These are phyloP conservation scores for Drosophila varians DNA, from an alignment of 1,140 invertebrate genomes.

Conservation along the genomic window DNA sequence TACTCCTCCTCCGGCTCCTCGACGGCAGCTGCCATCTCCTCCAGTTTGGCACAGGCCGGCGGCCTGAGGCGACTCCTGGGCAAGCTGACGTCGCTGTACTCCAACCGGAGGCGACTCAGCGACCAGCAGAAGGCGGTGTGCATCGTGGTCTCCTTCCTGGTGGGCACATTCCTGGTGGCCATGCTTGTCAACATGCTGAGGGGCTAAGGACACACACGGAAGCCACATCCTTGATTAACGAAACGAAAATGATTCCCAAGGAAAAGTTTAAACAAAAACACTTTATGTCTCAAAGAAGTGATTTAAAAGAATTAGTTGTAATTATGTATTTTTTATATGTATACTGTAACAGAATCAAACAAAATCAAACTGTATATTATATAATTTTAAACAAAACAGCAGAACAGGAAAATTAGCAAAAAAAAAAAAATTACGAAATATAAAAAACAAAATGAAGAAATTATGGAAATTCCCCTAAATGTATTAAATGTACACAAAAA, in stretches of 20 bases:
- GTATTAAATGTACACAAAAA: constrained; percentile 46
- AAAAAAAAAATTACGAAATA: constrained; percentile 18
- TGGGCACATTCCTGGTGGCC: constrained; percentile 76
- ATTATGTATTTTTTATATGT: constrained; percentile 73
- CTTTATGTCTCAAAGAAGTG: constrained; percentile 75
- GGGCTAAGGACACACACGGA: constrained; percentile 31
- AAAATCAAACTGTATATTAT: constrained; percentile 53
- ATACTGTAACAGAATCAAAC: constrained; percentile 44
- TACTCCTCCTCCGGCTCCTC: constrained; percentile 10
- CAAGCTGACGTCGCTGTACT: constrained; percentile 67
- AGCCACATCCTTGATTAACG: neutral
- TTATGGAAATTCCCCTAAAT: constrained; percentile 22
- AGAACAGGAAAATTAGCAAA: constrained; percentile 22
- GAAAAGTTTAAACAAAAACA: constrained; percentile 21
- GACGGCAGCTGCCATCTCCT: constrained; percentile 22
- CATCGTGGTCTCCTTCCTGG: constrained; percentile 78
- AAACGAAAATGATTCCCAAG: neutral
- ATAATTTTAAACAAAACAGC: constrained; percentile 49
- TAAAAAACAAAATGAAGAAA: constrained; percentile 17
- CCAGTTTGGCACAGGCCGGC: constrained; percentile 38
- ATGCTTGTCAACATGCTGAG: constrained; percentile 75
- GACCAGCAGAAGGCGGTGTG: constrained; percentile 82
- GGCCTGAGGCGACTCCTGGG: constrained; percentile 52
- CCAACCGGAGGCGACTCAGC: constrained; percentile 72
- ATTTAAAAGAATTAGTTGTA: constrained; percentile 65